Percentiles rank a stretch among this genome's conserved stretches.
These are phyloP conservation scores for Solenodon paradoxus DNA, from an alignment of 2,113 vertebrate species.

Conservation along the genomic window DNA sequence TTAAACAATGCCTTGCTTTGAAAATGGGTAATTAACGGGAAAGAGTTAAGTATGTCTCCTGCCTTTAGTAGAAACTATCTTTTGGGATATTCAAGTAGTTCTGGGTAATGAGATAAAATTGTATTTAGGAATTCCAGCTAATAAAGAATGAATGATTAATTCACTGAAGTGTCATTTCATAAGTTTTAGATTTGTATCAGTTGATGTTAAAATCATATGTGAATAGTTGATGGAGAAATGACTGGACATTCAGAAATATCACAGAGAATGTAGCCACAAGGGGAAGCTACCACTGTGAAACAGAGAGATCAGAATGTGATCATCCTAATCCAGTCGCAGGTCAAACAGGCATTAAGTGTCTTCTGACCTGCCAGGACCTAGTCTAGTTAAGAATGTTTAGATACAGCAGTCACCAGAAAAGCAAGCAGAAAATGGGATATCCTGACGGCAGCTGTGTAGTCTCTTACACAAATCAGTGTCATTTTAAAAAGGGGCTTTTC, in stretches of 20 bases:
- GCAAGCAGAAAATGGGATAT: neutral
- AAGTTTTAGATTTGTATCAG: neutral
- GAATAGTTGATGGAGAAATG: neutral
- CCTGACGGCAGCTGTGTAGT: neutral
- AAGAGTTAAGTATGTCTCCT: neutral
- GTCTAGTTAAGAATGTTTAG: neutral
- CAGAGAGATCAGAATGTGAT: neutral
- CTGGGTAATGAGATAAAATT: neutral
- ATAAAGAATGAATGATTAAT: neutral
- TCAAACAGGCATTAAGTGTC: too few species aligned
- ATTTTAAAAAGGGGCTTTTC: neutral
- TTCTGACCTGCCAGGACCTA: neutral
- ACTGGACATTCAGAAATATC: neutral
- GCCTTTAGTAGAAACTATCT: neutral
- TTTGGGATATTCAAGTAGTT: neutral
- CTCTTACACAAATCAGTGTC: neutral
- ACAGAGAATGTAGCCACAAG: neutral
- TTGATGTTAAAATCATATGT: neutral
- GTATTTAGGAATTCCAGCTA: neutral
- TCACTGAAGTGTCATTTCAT: neutral
- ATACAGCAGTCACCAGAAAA: neutral
- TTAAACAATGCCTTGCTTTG: neutral
- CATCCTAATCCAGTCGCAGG: neutral
- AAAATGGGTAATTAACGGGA: neutral
- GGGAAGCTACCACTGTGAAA: neutral